Evolutionary conservation across 2,888 invertebrate species (phyloP), one percentile per base, ranked within the genome.

Genomic region (Chorisops tibialis): DNA sequence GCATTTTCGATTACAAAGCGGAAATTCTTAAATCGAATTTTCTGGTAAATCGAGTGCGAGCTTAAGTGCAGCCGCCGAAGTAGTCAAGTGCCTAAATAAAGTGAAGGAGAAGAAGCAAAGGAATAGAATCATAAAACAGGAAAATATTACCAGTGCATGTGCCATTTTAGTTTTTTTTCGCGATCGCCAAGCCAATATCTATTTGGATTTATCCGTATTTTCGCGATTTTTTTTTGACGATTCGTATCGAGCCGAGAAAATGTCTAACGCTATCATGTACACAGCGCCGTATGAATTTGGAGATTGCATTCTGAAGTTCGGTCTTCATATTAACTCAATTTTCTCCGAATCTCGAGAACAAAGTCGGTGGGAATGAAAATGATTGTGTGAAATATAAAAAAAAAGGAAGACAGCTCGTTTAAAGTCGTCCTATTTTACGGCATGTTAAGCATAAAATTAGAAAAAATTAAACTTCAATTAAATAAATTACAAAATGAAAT

Each of bases 191-290:
- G n/a, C 41, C 14, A 12, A 11, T 41, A 41, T 5, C n/a, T 41
- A n/a, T 3, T n/a, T 5, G n/a, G n/a, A 41, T 4, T 48, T 22
- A 22, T 22, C 11, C 21, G 19, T 14, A n/a, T n/a, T 30, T 50
- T 35, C 9, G 14, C 2, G 2, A 41, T 6, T 6, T 12, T 7
- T 7, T 30, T 30, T 30, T 9, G 30, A 30, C 30, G 30, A 30
- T 30, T 30, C 5, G 19, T 48, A 59, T 37, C 37, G 48, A 59
- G 48, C 48, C 47, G 48, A 59, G n/a, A 62, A 62, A 62, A 64
- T 64, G 64, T 64, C 64, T 64, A 60, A 62, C 38, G 64, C 64
- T 60, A 64, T 64, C 52, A 62, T 64, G 64, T 62, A 64, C 54
- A 56, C 63, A 50, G 62, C 64, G 56, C 51, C 62, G 51, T 64